Percentiles rank a stretch among this genome's conserved stretches.
These are phyloP conservation scores for Sphaerodactylus townsendi DNA, from an alignment of 2,113 vertebrate genomes.

Conservation along the genomic window DNA sequence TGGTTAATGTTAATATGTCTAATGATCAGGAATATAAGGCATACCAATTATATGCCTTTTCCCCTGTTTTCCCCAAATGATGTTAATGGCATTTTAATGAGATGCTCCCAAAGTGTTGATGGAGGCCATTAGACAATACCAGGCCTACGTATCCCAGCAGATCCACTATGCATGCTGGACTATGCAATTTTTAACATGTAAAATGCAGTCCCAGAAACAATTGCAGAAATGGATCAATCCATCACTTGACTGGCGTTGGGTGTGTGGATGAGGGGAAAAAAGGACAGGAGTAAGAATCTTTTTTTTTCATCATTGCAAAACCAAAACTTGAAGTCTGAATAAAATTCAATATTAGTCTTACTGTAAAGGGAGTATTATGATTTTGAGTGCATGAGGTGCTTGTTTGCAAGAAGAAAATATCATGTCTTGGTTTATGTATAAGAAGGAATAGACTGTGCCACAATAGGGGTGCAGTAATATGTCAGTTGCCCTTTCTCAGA, in stretches of 20 bases:
- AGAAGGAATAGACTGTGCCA: not conserved
- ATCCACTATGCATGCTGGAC: not conserved
- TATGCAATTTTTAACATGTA: not conserved
- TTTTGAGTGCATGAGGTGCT: no score
- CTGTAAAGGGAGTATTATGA: not conserved
- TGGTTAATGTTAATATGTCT: no score
- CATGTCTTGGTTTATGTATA: not conserved
- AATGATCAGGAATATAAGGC: no score
- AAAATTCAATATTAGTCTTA: constrained; percentile 12
- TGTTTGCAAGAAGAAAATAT: not conserved
- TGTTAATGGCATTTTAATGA: no score
- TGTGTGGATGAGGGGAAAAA: no score
- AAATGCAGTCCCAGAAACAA: not conserved
- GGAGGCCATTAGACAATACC: no score
- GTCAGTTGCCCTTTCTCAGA: constrained; percentile 40
- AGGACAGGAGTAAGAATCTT: not conserved
- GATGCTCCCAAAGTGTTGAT: no score
- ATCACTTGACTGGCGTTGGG: no score
- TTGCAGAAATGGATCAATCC: not conserved
- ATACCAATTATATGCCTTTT: no score
- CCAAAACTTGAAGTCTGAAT: constrained; percentile 8
- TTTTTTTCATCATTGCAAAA: not conserved
- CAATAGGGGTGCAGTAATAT: constrained; percentile 22
- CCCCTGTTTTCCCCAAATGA: no score
- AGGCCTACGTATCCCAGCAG: not conserved